Conservation (phyloP, 2,113 vertebrate species). For the Ranitomeya imitator region DNA sequence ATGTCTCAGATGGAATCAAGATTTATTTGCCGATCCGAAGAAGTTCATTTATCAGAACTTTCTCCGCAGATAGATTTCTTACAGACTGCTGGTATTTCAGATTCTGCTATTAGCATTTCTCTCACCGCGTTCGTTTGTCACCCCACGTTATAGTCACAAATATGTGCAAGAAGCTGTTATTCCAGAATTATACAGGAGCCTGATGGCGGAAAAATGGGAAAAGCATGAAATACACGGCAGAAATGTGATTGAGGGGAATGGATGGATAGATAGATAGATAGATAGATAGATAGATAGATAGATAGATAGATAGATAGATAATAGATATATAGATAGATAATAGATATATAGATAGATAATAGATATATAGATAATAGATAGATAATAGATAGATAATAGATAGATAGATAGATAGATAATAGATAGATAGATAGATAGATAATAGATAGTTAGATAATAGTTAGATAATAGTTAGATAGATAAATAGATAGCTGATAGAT, state of each 20-base stretch:
- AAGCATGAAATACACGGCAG: too few species aligned
- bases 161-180: too few species aligned
- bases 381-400: not conserved
- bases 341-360: not conserved
- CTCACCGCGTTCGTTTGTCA: not conserved
- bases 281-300: not conserved
- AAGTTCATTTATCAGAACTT: constrained; percentile 35
- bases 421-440: not conserved
- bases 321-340: not conserved
- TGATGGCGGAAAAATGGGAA: not conserved
- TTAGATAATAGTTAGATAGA: too few species aligned
- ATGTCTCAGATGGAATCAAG: constrained; percentile 10
- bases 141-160: not conserved
- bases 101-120: not conserved
- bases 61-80: constrained; percentile 1
- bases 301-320: too few species aligned
- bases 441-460: too few species aligned
- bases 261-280: constrained; percentile 6
- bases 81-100: constrained; percentile 14
- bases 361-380: constrained; percentile 3
- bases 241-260: not conserved
- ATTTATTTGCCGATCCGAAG: constrained; percentile 7
- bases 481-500: too few species aligned
- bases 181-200: not conserved
- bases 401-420: not conserved